Percentiles rank a stretch among this genome's conserved stretches.
Evolutionary conservation across 2,113 vertebrate genomes (phyloP).

Genomic region (Hypomesus transpacificus): DNA sequence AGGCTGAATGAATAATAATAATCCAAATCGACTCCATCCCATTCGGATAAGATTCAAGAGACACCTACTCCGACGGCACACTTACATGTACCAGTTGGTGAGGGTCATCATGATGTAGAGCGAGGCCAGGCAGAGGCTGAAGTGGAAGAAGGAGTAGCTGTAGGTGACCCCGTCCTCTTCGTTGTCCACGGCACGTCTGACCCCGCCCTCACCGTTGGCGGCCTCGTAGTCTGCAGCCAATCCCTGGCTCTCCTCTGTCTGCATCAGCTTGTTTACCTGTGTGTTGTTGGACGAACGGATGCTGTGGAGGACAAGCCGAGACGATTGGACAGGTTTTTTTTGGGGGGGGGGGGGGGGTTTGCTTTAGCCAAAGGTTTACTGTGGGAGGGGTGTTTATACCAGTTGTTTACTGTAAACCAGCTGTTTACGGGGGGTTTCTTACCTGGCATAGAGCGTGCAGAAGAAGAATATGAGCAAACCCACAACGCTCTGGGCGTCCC

Average conservation of each 20-base stretch:
- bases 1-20: too few relatives aligned
- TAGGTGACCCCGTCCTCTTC: constrained; percentile 84
- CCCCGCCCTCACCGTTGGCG: constrained; percentile 43
- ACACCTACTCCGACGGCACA: constrained; percentile 17
- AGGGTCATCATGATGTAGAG: constrained; percentile 98
- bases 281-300: constrained; percentile 84
- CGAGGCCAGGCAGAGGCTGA: constrained; percentile 83
- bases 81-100: constrained; percentile 93
- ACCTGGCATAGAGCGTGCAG: constrained; percentile 92
- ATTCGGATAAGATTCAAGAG: background rate
- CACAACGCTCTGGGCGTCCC: constrained; percentile 86
- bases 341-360: too few relatives aligned
- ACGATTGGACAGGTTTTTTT: too few relatives aligned
- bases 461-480: constrained; percentile 85
- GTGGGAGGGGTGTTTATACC: too few relatives aligned
- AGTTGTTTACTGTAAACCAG: too few relatives aligned
- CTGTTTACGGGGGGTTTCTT: background rate
- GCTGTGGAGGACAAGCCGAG: constrained; percentile 54
- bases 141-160: constrained; percentile 92
- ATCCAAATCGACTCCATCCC: too few relatives aligned
- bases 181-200: constrained; percentile 78
- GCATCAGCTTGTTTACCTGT: constrained; percentile 90
- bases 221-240: constrained; percentile 9
- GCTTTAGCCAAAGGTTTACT: too few relatives aligned
- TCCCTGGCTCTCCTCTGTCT: constrained; percentile 74